Evolutionary conservation across 2,797 vertebrate species (phyloP), one percentile per base, ranked within the genome.

Genomic region (Gymnoscopelus microlampas): DNA sequence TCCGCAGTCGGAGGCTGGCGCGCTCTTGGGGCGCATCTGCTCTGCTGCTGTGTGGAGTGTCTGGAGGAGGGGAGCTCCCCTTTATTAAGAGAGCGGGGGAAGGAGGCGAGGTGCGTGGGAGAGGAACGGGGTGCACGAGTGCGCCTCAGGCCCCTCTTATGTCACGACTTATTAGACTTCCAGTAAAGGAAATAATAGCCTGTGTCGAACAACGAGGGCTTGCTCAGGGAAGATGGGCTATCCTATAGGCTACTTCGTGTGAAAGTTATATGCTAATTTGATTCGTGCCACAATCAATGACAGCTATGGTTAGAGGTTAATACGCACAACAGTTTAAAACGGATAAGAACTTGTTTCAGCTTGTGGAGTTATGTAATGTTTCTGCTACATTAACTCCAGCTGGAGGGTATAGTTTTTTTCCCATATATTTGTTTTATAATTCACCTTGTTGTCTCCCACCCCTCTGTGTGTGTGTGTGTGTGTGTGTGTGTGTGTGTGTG

Each of bases 111-210:
- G 60, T n/a, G 15, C 14, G 88, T 78, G 89, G 85, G 82, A 89
- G 90, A 85, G 91, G 89, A 81, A 68, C 74, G 73, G 29, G 70
- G 57, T 53, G 12, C 49, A 26, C 57, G 49, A 29, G 19, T 3
- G 35, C 58, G 60, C 62, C 80, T 75, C 58, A 2, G 11, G 84
- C 81, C 82, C 77, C 61, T 3, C 49, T 65, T 66, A 15, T 87
- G 84, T 89, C 89, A 88, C 73, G 89, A 90, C 83, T 92, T 91
- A 86, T 90, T 87, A 90, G 78, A 81, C 81, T 82, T 26, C 65
- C 35, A 8, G 32, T 13, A 57, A 58, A 60, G 35, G 68, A 80
- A 70, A 75, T 67, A 10, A 60, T 68, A 80, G 39, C 8, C 39
- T 7, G 35, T 7, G 39, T 44, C 39, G 39, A 44, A 44, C 39